These are phyloP conservation scores for Datnioides undecimradiatus DNA, from an alignment of 2,113 vertebrate species.

Conservation along the genomic window DNA sequence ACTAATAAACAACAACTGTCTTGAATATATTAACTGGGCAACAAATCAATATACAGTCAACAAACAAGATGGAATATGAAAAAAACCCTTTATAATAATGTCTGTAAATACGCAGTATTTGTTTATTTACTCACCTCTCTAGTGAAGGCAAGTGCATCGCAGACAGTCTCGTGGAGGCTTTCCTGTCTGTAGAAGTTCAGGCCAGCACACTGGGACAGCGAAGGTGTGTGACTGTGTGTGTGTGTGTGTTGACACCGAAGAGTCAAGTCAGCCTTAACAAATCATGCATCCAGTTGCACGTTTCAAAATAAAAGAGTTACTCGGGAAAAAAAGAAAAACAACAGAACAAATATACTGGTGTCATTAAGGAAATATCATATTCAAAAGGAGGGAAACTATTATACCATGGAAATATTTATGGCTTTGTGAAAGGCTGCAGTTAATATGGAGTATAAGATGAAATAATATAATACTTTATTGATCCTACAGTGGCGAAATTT, in stretches of 20 bases:
- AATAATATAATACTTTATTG: too few species aligned
- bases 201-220: slow-evolving; percentile 19
- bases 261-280: slow-evolving; percentile 16
- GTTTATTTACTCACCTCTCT: slow-evolving; percentile 68
- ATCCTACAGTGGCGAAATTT: too few species aligned
- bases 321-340: too few species aligned
- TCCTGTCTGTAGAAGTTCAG: slow-evolving; percentile 26
- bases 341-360: too few species aligned
- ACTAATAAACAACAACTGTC: neutral
- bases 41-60: too few species aligned
- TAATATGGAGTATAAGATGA: too few species aligned
- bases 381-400: too few species aligned
- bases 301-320: slow-evolving; percentile 68
- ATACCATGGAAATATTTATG: neutral
- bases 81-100: too few species aligned
- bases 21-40: neutral
- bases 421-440: too few species aligned
- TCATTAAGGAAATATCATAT: too few species aligned
- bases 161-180: slow-evolving; percentile 32
- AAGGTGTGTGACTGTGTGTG: slow-evolving; percentile 61
- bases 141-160: slow-evolving; percentile 65
- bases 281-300: neutral
- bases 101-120: neutral
- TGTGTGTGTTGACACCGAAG: slow-evolving; percentile 24
- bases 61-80: too few species aligned